Conservation (phyloP, 1,140 invertebrate genomes). For the Ips typographus region DNA sequence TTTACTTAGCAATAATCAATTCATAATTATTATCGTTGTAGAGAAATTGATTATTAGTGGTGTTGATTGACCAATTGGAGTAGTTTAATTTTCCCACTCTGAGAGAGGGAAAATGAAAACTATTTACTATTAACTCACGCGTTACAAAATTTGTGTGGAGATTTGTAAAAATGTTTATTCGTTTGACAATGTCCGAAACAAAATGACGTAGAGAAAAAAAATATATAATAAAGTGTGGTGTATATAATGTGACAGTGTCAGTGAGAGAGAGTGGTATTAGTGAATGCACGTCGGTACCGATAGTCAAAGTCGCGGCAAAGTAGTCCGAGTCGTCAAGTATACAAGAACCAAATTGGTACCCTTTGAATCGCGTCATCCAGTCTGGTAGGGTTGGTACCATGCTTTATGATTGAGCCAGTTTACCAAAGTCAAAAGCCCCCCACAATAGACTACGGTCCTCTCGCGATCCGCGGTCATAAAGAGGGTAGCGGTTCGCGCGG, state of each 20-base stretch:
- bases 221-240: not conserved
- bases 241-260: slow-evolving; percentile 12
- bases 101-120: not conserved
- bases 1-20: not conserved
- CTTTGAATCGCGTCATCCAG: slow-evolving; percentile 24
- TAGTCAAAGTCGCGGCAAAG: slow-evolving; percentile 11
- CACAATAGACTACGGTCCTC: slow-evolving; percentile 30
- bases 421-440: slow-evolving; percentile 29
- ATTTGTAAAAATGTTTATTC: slow-evolving; percentile 7
- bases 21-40: too few relatives aligned
- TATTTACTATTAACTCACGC: not conserved
- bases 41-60: too few relatives aligned
- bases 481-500: slow-evolving; percentile 49
- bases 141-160: not conserved
- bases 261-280: not conserved
- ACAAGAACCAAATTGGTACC: slow-evolving; percentile 13
- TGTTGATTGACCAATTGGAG: too few relatives aligned
- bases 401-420: slow-evolving; percentile 26
- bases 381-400: slow-evolving; percentile 32
- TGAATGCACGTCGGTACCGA: not conserved
- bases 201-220: slow-evolving; percentile 1
- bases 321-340: slow-evolving; percentile 1
- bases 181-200: not conserved
- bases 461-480: slow-evolving; percentile 46
- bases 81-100: too few relatives aligned